phyloP scores from a whole-genome alignment of 1,140 invertebrate genomes.

The Drosophila tristis region DNA sequence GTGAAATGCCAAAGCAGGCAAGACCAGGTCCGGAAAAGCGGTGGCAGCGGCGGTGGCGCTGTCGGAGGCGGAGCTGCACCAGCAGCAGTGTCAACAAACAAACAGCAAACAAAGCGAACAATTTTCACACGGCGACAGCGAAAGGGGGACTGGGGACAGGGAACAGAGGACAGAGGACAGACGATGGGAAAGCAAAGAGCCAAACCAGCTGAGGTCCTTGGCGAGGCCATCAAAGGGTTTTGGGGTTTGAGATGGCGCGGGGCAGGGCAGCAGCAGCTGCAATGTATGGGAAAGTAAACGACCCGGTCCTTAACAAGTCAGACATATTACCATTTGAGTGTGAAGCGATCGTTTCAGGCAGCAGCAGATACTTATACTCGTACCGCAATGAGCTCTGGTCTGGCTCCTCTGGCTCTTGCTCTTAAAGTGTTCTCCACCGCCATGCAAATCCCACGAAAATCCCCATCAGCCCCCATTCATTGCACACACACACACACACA shows the following conservation, averaged over 20 bases:
- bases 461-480: constrained; percentile 23
- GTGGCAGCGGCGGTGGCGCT: too few relatives aligned
- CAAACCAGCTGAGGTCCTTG: constrained; percentile 66
- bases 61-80: constrained; percentile 15
- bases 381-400: background rate
- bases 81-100: constrained; percentile 64
- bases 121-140: constrained; percentile 66
- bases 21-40: background rate
- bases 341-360: constrained; percentile 34
- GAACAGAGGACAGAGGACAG: background rate
- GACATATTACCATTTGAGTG: constrained; percentile 54
- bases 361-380: background rate
- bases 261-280: constrained; percentile 32
- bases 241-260: constrained; percentile 5
- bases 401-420: too few relatives aligned
- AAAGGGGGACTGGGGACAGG: background rate
- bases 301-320: constrained; percentile 51
- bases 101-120: constrained; percentile 69
- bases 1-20: constrained; percentile 58
- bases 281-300: constrained; percentile 45
- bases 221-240: constrained; percentile 36
- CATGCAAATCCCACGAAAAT: constrained; percentile 9
- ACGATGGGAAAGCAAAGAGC: constrained; percentile 31
- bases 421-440: constrained; percentile 15
- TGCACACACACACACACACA: constrained; percentile 24